Conservation (phyloP, 2,797 vertebrate genomes). For the Vespertilio murinus region DNA sequence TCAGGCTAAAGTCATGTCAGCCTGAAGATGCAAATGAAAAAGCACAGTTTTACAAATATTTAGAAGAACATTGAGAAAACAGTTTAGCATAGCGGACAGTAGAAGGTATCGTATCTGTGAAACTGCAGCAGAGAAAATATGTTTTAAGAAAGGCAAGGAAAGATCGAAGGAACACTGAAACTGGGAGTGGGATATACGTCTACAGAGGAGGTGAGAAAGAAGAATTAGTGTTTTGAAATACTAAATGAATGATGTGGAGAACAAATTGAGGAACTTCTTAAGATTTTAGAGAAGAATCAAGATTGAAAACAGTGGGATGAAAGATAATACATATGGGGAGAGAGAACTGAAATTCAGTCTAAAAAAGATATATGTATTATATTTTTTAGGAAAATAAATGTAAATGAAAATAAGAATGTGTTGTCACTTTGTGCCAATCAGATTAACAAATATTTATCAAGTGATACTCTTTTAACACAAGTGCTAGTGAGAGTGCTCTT, state of each 20-base stretch:
- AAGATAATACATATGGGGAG: not conserved
- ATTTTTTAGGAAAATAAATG: not conserved
- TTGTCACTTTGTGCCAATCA: not conserved
- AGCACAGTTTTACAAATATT: not conserved
- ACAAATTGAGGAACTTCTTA: not conserved
- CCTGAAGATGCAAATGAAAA: not conserved
- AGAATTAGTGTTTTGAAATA: not conserved
- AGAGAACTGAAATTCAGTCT: not conserved
- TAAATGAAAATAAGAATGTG: not conserved
- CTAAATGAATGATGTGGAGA: not conserved
- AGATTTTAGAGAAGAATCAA: not conserved
- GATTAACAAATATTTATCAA: not conserved
- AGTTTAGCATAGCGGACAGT: not conserved
- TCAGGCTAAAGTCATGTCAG: not conserved
- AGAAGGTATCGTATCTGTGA: not conserved
- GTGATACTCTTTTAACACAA: not conserved
- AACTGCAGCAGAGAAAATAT: not conserved
- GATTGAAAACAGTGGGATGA: not conserved
- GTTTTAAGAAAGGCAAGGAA: not conserved
- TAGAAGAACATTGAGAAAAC: not conserved
- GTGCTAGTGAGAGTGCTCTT: not conserved
- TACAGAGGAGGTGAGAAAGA: not conserved
- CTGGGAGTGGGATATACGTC: not conserved
- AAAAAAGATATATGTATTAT: not conserved
- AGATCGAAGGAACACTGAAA: not conserved